These are phyloP conservation scores for Tangara arthus DNA, from an alignment of 2,797 vertebrate genomes.

Conservation along the genomic window DNA sequence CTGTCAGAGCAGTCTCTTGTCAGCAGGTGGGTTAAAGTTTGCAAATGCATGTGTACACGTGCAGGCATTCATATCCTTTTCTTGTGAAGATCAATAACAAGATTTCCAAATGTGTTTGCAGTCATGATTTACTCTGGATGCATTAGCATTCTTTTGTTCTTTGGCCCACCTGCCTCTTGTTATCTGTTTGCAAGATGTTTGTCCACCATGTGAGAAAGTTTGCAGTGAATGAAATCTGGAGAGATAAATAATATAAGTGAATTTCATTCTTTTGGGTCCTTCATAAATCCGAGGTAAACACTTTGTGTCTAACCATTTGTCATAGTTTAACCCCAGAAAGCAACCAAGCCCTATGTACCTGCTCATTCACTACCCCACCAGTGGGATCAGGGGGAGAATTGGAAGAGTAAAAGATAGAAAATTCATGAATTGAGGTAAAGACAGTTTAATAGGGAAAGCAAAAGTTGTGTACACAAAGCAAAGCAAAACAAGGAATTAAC, in stretches of 20 bases:
- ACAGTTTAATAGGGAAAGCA: not conserved
- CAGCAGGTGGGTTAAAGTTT: conserved; percentile 52
- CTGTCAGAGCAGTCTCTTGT: conserved; percentile 58
- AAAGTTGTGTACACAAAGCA: not conserved
- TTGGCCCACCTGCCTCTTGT: not conserved
- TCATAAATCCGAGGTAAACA: not conserved
- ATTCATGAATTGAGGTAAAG: not conserved
- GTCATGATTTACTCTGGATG: not conserved
- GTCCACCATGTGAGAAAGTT: not conserved
- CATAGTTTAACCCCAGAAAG: not conserved
- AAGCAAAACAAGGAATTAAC: not conserved
- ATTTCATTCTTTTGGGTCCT: not conserved
- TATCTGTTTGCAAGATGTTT: not conserved
- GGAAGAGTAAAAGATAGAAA: not conserved
- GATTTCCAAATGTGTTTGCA: not conserved
- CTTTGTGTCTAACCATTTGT: not conserved
- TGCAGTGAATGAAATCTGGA: not conserved
- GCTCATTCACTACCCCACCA: fast-evolving
- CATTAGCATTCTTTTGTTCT: not conserved
- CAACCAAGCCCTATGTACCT: fast-evolving
- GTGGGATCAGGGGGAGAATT: not conserved
- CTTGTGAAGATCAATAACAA: not conserved
- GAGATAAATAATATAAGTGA: not conserved
- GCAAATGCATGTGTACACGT: not conserved
- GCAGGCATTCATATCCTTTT: not conserved